Evolutionary conservation across 2,888 invertebrate genomes (phyloP), one percentile per base, ranked within the genome.

Genomic region (Cephus rjabovi): DNA sequence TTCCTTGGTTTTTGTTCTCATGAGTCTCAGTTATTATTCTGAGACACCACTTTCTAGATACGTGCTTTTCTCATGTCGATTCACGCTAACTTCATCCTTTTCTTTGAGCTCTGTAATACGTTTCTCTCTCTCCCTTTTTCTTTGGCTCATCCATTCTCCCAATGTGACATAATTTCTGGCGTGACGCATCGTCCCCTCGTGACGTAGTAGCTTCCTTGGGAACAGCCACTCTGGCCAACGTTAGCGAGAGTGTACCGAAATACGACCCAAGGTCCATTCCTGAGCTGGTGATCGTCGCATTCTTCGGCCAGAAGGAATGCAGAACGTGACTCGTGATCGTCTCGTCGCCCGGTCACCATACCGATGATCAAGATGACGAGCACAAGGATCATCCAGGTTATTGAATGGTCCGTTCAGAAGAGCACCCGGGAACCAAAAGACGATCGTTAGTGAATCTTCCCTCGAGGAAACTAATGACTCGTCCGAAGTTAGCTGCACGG

Each of bases 221-320:
- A 56, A 23, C 40, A 56, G 40, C 40, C 23, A 56, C 40, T 56
- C 40, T 23, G 40, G 40, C 40, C 40, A 56, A 56, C 40, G 40
- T 23, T 56, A 56, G 40, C 40, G 40, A 56, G 40, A 23, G 6
- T 76, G 76, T 79, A 83, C 84, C 79, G 83, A 84, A 84, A 84
- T 84, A 84, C 81, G 81, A 77, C 77, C 80, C 84, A 84, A 84
- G 84, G 84, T 84, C 83, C 81, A 69, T 80, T 80, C 79, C 34
- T 76, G 79, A 78, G 80, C 33, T 31, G 79, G 76, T 35, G 79
- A 56, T 56, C 78, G 75, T 74, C 76, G 78, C 81, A 83, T 84
- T 84, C 83, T 80, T 82, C 79, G 80, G 73, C 82, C 77, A 81
- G 76, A 69, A 79, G 40, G 84, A 81, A 83, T 83, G 83, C 78